A percentile compares a stretch with the other conserved stretches of the same genome.
These are phyloP conservation scores for Hofmannophila pseudospretella DNA, from an alignment of 2,888 invertebrate species.

Conservation along the genomic window DNA sequence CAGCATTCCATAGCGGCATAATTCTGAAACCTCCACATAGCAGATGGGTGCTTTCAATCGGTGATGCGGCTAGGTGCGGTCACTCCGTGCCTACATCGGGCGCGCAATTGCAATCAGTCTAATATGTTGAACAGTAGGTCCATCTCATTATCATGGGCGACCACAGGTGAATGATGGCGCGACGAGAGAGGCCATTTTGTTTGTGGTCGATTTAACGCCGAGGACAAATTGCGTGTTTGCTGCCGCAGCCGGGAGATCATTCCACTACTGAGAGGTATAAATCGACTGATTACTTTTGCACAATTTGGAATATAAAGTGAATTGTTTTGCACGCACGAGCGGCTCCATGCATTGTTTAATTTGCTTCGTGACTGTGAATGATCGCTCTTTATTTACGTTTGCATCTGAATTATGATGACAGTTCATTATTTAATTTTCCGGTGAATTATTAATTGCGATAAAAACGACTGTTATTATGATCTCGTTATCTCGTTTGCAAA, in stretches of 20 bases:
- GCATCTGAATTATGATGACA: constrained; percentile 22
- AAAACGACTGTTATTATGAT: background rate
- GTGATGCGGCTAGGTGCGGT: constrained; percentile 45
- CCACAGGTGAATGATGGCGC: constrained; percentile 75
- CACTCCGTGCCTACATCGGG: constrained; percentile 36
- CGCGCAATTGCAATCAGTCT: constrained; percentile 72
- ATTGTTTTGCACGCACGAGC: constrained; percentile 29
- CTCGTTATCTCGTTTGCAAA: background rate
- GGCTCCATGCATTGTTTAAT: constrained; percentile 22
- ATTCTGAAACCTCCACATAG: constrained; percentile 16
- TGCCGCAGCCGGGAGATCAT: constrained; percentile 63
- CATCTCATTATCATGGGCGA: constrained; percentile 76
- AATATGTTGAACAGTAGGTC: constrained; percentile 73
- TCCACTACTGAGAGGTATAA: constrained; percentile 52
- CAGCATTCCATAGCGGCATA: constrained; percentile 20
- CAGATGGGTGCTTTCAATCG: constrained; percentile 44
- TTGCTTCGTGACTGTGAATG: constrained; percentile 21
- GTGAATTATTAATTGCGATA: background rate
- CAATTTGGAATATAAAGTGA: constrained; percentile 48
- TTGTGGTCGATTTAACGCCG: constrained; percentile 76
- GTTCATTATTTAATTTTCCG: constrained; percentile 19
- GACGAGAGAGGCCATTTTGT: constrained; percentile 65
- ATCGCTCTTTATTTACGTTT: constrained; percentile 19
- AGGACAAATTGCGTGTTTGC: constrained; percentile 76
- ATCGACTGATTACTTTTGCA: constrained; percentile 52